Evolutionary conservation across 2,113 vertebrate genomes (phyloP).

Genomic region (Apodemus sylvaticus): DNA sequence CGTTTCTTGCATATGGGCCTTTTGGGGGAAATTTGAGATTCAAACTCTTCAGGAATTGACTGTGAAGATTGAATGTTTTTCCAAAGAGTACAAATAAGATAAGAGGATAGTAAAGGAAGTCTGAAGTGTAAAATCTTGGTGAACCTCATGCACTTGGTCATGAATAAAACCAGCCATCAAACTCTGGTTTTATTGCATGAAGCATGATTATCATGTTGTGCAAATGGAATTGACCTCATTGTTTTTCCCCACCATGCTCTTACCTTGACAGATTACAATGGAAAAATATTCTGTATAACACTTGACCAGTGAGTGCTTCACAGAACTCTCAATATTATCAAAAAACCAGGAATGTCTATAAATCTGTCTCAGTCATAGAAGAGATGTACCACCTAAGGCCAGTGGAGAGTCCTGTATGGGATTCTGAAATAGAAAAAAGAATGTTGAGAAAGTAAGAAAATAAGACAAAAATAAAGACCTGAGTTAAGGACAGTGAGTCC

Average conservation of each 20-base stretch:
- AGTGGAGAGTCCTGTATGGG: not conserved
- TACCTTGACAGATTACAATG: no score
- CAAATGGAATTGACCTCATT: not conserved
- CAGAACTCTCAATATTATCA: not conserved
- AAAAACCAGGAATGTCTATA: not conserved
- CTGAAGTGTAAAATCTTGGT: not conserved
- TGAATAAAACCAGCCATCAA: not conserved
- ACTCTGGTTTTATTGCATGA: no score
- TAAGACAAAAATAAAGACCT: not conserved
- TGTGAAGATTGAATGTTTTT: not conserved
- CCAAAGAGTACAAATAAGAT: accelerated
- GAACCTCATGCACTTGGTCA: not conserved
- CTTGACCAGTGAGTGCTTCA: not conserved
- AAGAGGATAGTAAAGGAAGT: accelerated
- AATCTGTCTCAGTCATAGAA: not conserved
- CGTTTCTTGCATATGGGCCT: not conserved
- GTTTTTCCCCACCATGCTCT: not conserved
- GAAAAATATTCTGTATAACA: not conserved
- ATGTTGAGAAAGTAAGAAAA: not conserved
- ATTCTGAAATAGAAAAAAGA: not conserved
- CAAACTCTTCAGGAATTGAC: not conserved
- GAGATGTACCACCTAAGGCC: not conserved
- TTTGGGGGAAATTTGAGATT: not conserved
- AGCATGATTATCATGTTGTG: not conserved
- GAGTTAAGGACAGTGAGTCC: not conserved